Percentiles rank a stretch among this genome's conserved stretches.
Evolutionary conservation across 1,140 invertebrate genomes (phyloP).

Genomic region (Drosophila sechellia): DNA sequence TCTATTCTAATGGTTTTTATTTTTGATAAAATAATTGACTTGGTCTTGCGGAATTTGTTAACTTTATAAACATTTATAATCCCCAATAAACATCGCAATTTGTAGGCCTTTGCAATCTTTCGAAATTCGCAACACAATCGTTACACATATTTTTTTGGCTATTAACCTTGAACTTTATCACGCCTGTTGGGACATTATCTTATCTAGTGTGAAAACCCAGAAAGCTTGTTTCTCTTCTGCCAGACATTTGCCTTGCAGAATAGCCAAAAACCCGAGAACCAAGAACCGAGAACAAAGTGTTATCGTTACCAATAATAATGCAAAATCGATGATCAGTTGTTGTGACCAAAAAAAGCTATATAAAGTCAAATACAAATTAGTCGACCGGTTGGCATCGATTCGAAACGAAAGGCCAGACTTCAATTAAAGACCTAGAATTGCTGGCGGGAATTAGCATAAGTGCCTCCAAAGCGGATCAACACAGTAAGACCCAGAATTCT

Average conservation of each 20-base stretch:
- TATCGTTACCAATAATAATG: slow-evolving; percentile 62
- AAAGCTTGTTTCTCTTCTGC: slow-evolving; percentile 43
- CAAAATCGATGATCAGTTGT: slow-evolving; percentile 52
- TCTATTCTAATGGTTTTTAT: no score
- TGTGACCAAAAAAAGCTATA: slow-evolving; percentile 33
- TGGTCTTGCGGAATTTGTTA: neutral
- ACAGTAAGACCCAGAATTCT: slow-evolving; percentile 21
- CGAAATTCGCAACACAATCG: slow-evolving; percentile 40
- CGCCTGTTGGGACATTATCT: slow-evolving; percentile 57
- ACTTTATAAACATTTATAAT: neutral
- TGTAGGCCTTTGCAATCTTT: slow-evolving; percentile 16
- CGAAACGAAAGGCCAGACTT: slow-evolving; percentile 42
- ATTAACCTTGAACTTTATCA: slow-evolving; percentile 73
- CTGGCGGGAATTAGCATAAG: slow-evolving; percentile 57
- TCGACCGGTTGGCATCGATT: slow-evolving; percentile 52
- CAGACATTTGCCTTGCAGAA: slow-evolving; percentile 37
- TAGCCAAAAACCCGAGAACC: slow-evolving; percentile 26
- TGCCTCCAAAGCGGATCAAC: slow-evolving; percentile 35
- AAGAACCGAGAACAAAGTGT: slow-evolving; percentile 33
- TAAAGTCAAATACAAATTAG: slow-evolving; percentile 36
- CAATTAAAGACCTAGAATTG: slow-evolving; percentile 61
- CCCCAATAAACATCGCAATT: slow-evolving; percentile 2
- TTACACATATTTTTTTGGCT: slow-evolving; percentile 42
- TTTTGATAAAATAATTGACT: no score
- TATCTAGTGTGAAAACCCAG: slow-evolving; percentile 47